Evolutionary conservation across 2,113 vertebrate genomes (phyloP).

Genomic region (Brachypodius melanocephalos): DNA sequence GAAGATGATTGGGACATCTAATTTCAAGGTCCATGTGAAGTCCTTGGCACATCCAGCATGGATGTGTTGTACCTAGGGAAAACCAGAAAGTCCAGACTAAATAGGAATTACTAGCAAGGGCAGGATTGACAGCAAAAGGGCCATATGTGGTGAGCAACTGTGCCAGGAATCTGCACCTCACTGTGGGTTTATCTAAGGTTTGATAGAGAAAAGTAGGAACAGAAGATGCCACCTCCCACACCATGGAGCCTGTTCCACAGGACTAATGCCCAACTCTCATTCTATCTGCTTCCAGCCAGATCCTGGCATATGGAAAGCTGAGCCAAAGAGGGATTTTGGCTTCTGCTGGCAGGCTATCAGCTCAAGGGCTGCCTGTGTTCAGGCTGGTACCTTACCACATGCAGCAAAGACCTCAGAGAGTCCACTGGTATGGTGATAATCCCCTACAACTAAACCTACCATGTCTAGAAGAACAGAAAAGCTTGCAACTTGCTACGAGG

Average conservation of each 20-base stretch:
- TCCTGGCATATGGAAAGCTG: neutral
- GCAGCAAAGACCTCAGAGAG: neutral
- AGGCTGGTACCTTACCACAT: neutral
- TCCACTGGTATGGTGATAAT: neutral
- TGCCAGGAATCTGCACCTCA: neutral
- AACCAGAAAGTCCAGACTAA: neutral
- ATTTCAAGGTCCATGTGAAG: conserved; percentile 76
- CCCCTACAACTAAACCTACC: neutral
- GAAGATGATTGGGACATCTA: conserved; percentile 61
- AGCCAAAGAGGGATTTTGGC: neutral
- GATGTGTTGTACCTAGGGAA: conserved; percentile 79
- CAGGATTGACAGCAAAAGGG: neutral
- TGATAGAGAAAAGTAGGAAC: neutral
- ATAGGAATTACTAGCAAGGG: neutral
- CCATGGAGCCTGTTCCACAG: accelerated
- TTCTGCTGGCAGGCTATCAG: neutral
- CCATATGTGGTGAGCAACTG: accelerated
- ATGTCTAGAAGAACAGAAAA: neutral
- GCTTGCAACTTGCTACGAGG: neutral
- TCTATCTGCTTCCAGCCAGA: neutral
- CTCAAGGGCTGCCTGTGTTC: neutral
- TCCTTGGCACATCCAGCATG: conserved; percentile 84
- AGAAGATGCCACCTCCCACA: neutral
- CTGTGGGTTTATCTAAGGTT: neutral
- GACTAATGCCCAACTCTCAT: neutral